These are phyloP conservation scores for Oithona nana DNA, from an alignment of 2,888 invertebrate genomes.

Conservation along the genomic window DNA sequence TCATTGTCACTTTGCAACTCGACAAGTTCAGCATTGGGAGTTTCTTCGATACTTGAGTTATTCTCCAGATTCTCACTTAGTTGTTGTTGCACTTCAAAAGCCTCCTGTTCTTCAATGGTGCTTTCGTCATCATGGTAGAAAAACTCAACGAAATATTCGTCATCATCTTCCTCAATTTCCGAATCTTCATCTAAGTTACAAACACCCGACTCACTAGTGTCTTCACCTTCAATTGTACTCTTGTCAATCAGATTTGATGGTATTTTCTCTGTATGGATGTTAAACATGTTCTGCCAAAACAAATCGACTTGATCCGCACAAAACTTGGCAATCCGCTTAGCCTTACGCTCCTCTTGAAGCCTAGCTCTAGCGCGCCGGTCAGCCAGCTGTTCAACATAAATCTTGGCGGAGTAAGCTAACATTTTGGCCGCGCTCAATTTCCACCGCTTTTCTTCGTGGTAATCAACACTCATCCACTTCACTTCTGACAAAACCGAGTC, in stretches of 20 bases:
- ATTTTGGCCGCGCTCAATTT: constrained; percentile 87
- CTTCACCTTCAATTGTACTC: constrained; percentile 18
- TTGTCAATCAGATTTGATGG: not conserved
- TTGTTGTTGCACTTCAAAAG: not conserved
- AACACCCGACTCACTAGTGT: constrained; percentile 19
- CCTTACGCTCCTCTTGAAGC: not conserved
- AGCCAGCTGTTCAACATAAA: constrained; percentile 4
- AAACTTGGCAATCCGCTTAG: not conserved
- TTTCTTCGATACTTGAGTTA: not conserved
- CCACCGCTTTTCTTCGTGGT: constrained; percentile 93
- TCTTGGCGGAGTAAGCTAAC: constrained; percentile 23
- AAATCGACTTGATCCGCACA: constrained; percentile 3
- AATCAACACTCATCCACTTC: constrained; percentile 95
- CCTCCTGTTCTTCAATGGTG: constrained; percentile 18
- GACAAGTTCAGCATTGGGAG: no score
- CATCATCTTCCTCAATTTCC: constrained; percentile 28
- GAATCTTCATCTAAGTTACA: constrained; percentile 24
- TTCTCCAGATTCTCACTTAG: not conserved
- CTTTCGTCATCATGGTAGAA: constrained; percentile 14
- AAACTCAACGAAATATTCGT: constrained; percentile 47
- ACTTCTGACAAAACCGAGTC: constrained; percentile 96
- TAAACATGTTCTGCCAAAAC: not conserved
- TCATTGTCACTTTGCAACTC: not conserved
- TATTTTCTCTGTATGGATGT: not conserved
- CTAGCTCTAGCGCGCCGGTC: not conserved